Percentiles rank a stretch among this genome's conserved stretches.
phyloP scores from a whole-genome alignment of 2,888 invertebrate genomes.

The Hymenopus coronatus region DNA sequence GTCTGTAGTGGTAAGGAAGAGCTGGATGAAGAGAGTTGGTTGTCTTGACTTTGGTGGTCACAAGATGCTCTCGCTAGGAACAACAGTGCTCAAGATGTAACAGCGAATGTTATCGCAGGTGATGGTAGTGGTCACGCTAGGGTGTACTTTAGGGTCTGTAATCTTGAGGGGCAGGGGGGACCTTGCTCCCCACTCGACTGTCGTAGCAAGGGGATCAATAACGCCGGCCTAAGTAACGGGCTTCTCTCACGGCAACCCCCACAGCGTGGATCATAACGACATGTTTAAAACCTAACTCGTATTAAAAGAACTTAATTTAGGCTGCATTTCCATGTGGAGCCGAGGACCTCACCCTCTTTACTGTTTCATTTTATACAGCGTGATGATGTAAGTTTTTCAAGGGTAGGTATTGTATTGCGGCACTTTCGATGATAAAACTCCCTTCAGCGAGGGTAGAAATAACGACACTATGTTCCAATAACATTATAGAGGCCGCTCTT shows the following conservation, averaged over 20 bases:
- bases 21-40: too few species aligned
- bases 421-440: neutral
- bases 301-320: slow-evolving; percentile 21
- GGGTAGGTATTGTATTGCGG: neutral
- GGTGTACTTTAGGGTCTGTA: neutral
- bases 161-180: neutral
- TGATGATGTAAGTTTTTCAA: neutral
- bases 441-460: too few species aligned
- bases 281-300: slow-evolving; percentile 14
- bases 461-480: too few species aligned
- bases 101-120: neutral
- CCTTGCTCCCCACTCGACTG: neutral
- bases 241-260: slow-evolving; percentile 7
- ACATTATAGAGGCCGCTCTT: too few species aligned
- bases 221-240: slow-evolving; percentile 14
- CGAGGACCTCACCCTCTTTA: neutral
- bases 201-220: slow-evolving; percentile 11
- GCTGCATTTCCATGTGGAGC: neutral
- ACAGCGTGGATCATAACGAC: slow-evolving; percentile 2
- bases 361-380: neutral
- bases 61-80: neutral
- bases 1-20: too few species aligned
- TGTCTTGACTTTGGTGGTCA: neutral
- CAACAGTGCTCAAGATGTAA: neutral
- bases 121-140: neutral